These are phyloP conservation scores for Gallirallus australis DNA, from an alignment of 2,797 vertebrate genomes.

Conservation along the genomic window DNA sequence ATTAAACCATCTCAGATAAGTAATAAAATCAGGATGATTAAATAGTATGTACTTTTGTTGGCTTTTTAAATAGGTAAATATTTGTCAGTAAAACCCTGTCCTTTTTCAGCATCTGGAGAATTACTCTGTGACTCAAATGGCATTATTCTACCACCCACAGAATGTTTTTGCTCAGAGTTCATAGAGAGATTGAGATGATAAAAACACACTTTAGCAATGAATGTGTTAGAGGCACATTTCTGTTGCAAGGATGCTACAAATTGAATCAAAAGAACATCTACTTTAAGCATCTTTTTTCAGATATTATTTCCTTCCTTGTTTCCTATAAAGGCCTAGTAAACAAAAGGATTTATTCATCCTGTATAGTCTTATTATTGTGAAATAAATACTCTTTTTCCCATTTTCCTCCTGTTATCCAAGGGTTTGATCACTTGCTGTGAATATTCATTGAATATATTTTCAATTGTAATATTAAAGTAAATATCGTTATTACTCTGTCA, in stretches of 20 bases:
- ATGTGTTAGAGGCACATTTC: slow-evolving; percentile 52
- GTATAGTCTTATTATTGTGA: background rate
- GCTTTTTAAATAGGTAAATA: slow-evolving; percentile 49
- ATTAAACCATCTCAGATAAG: background rate
- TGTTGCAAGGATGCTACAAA: slow-evolving; percentile 52
- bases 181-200: slow-evolving; percentile 51
- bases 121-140: slow-evolving; percentile 57
- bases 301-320: background rate
- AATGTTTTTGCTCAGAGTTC: slow-evolving; percentile 64
- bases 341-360: background rate
- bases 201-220: slow-evolving; percentile 65
- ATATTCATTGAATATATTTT: background rate
- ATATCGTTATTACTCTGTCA: background rate
- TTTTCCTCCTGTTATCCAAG: background rate
- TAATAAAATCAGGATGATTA: slow-evolving; percentile 28
- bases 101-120: slow-evolving; percentile 52
- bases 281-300: slow-evolving; percentile 39
- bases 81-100: slow-evolving; percentile 46
- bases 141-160: slow-evolving; percentile 55
- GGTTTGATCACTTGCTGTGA: background rate
- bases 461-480: background rate
- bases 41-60: slow-evolving; percentile 9
- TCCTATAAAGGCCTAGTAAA: slow-evolving; percentile 1
- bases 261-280: slow-evolving; percentile 49
- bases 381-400: slow-evolving; percentile 12